Conservation (phyloP, 2,888 invertebrate species). For the Acrocyrtus sp. region DNA sequence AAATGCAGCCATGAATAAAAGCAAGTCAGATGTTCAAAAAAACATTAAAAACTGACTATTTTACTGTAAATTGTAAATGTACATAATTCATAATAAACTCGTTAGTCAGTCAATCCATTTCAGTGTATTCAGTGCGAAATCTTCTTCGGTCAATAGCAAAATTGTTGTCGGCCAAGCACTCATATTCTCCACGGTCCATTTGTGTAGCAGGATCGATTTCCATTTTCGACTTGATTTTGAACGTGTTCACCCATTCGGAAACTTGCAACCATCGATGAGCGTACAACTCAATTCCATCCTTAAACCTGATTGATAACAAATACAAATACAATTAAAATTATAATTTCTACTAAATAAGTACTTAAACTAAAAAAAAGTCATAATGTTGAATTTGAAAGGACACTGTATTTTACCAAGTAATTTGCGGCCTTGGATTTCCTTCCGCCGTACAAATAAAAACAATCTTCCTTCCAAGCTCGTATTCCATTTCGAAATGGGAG, state of each 20-base stretch:
- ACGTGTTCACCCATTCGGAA: constrained; percentile 75
- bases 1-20: too few relatives aligned
- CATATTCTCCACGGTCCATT: constrained; percentile 74
- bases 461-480: constrained; percentile 79
- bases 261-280: constrained; percentile 77
- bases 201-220: constrained; percentile 80
- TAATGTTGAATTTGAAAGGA: too few relatives aligned
- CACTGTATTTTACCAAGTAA: too few relatives aligned
- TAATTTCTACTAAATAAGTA: not conserved
- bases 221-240: constrained; percentile 77
- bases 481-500: constrained; percentile 78
- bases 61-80: too few relatives aligned
- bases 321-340: not conserved
- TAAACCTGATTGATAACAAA: too few relatives aligned
- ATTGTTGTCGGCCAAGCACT: constrained; percentile 79
- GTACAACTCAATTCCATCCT: constrained; percentile 80
- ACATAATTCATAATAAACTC: too few relatives aligned
- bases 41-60: too few relatives aligned
- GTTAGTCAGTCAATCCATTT: constrained; percentile 51
- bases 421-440: constrained; percentile 77
- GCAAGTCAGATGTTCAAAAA: too few relatives aligned
- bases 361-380: not conserved
- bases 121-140: constrained; percentile 72
- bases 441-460: constrained; percentile 80
- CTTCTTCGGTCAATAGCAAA: constrained; percentile 76